Percentiles rank a stretch among this genome's conserved stretches.
Conservation (phyloP, 1,140 invertebrate species). For the Drosophila micromelanica region DNA sequence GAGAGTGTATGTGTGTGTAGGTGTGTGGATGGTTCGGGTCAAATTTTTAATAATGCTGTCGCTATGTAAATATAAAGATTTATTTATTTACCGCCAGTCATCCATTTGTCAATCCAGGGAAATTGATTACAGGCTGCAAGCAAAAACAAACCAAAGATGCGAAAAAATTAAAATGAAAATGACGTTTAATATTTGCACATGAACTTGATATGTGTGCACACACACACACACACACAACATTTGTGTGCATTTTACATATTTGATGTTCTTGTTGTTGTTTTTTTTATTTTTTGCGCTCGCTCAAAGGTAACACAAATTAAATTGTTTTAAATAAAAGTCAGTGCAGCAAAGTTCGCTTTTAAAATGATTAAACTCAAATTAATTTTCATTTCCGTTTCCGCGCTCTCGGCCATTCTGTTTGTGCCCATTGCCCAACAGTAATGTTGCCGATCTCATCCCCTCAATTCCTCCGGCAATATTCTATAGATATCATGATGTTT, state of each 20-base stretch:
- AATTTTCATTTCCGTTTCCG: slow-evolving; percentile 61
- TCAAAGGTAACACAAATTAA: slow-evolving; percentile 61
- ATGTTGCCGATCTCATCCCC: slow-evolving; percentile 32
- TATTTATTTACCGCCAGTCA: slow-evolving; percentile 80
- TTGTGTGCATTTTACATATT: slow-evolving; percentile 61
- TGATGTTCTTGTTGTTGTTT: slow-evolving; percentile 56
- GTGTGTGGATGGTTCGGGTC: slow-evolving; percentile 3
- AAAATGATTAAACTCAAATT: slow-evolving; percentile 80
- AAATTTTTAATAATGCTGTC: slow-evolving; percentile 76
- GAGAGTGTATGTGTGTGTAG: background rate
- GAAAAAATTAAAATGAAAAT: slow-evolving; percentile 48
- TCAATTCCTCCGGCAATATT: background rate
- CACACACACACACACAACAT: background rate
- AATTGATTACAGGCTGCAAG: slow-evolving; percentile 81
- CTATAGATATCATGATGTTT: slow-evolving; percentile 54
- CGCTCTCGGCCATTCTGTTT: slow-evolving; percentile 4
- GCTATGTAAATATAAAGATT: slow-evolving; percentile 69
- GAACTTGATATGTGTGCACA: slow-evolving; percentile 51
- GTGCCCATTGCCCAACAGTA: slow-evolving; percentile 30
- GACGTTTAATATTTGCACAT: slow-evolving; percentile 75
- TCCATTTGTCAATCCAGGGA: slow-evolving; percentile 82
- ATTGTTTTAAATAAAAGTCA: slow-evolving; percentile 80
- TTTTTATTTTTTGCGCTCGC: slow-evolving; percentile 21
- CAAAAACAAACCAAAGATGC: slow-evolving; percentile 35
- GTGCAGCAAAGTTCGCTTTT: slow-evolving; percentile 66